phyloP scores from a whole-genome alignment of 2,113 vertebrate species.

The Brachyhypopomus gauderio region DNA sequence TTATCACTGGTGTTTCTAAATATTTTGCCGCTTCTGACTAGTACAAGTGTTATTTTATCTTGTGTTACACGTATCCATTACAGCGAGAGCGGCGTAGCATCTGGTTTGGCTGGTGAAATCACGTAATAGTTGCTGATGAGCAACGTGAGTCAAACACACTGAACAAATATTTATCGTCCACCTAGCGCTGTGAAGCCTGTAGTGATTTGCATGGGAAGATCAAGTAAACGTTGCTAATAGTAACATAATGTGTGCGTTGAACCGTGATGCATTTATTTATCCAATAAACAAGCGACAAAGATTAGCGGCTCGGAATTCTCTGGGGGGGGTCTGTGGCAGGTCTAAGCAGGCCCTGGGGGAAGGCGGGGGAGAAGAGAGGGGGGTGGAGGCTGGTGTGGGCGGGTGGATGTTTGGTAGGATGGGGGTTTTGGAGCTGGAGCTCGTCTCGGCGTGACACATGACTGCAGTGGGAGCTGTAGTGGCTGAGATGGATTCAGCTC shows the following conservation, averaged over 20 bases:
- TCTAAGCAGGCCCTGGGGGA: not conserved
- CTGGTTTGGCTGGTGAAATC: not conserved
- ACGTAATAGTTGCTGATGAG: not conserved
- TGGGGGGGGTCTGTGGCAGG: not conserved
- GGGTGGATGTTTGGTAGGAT: slow-evolving; percentile 14
- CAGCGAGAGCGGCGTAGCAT: not conserved
- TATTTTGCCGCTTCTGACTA: not conserved
- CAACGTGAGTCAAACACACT: not conserved
- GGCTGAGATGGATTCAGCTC: slow-evolving; percentile 64
- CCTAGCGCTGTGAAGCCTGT: not conserved
- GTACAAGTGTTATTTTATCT: not conserved
- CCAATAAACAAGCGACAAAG: not conserved
- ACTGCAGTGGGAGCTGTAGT: slow-evolving; percentile 46
- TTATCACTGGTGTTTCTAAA: slow-evolving; percentile 3
- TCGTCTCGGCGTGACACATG: slow-evolving; percentile 62
- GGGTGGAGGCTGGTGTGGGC: slow-evolving; percentile 2
- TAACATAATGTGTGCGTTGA: not conserved
- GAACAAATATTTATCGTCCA: slow-evolving; percentile 17
- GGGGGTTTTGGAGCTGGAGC: slow-evolving; percentile 36
- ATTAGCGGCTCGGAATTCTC: not conserved
- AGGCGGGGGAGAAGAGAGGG: too few relatives aligned
- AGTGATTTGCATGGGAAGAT: slow-evolving; percentile 1
- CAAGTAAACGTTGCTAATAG: slow-evolving; percentile 5
- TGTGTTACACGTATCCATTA: not conserved
- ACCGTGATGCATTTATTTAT: not conserved